phyloP scores from a whole-genome alignment of 30 jellyfish, hydroid and myxozoan genomes.

The Aurelia aurita complex sp. Pacific region DNA sequence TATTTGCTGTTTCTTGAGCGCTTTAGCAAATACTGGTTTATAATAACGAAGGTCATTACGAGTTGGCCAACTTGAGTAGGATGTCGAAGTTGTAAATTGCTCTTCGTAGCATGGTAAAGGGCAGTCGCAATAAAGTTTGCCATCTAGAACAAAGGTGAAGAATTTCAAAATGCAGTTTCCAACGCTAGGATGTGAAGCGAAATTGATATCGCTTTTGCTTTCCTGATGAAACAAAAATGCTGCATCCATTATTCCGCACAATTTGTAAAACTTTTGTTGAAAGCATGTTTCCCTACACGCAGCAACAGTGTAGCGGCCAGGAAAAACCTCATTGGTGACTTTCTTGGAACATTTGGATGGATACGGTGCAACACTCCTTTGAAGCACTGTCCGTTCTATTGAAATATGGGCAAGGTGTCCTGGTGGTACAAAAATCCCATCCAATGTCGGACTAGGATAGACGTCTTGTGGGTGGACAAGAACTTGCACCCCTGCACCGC shows the following conservation, averaged over 20 bases:
- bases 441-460: slow-evolving; percentile 7
- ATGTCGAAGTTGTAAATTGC: background rate
- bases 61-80: slow-evolving; percentile 54
- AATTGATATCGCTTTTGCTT: background rate
- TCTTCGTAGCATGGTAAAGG: slow-evolving; percentile 51
- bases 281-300: slow-evolving; percentile 11
- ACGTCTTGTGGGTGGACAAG: slow-evolving; percentile 38
- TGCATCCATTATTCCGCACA: slow-evolving; percentile 19
- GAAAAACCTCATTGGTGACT: background rate
- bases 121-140: slow-evolving; percentile 18
- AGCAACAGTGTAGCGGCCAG: slow-evolving; percentile 26
- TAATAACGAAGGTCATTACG: slow-evolving; percentile 11
- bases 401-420: slow-evolving; percentile 31
- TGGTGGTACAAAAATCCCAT: slow-evolving; percentile 17
- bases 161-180: background rate
- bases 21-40: slow-evolving; percentile 34
- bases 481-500: slow-evolving; percentile 50
- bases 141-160: background rate
- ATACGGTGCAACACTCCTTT: slow-evolving; percentile 21
- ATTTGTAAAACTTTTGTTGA: background rate
- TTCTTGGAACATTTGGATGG: slow-evolving; percentile 16
- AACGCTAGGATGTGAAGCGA: background rate
- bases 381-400: background rate
- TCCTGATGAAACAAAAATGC: slow-evolving; percentile 1
- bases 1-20: slow-evolving; percentile 28